Conservation (phyloP, 2,888 invertebrate genomes). For the Ennomos quercinarius region DNA sequence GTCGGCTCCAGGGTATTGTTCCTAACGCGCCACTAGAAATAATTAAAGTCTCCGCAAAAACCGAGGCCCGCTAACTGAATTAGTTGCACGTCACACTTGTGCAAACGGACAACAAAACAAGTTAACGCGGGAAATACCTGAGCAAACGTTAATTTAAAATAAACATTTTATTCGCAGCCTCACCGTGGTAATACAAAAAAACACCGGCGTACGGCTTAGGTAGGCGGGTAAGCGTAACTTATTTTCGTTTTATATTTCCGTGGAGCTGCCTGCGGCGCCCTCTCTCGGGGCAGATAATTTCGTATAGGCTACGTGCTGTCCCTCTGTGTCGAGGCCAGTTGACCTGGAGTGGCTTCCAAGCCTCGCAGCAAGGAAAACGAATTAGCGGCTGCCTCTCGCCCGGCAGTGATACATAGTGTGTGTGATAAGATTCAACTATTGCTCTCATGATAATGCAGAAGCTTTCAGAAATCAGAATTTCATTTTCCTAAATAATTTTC, state of each 20-base stretch:
- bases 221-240: conserved; percentile 63
- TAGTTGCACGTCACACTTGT: conserved; percentile 31
- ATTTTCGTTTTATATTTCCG: conserved; percentile 79
- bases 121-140: conserved; percentile 48
- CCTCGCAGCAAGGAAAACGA: conserved; percentile 52
- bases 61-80: conserved; percentile 35
- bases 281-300: conserved; percentile 76
- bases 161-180: conserved; percentile 65
- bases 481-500: conserved; percentile 53
- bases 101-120: conserved; percentile 43
- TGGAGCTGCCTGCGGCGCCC: conserved; percentile 62
- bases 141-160: conserved; percentile 60
- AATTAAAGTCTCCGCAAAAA: conserved; percentile 30
- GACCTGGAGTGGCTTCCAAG: conserved; percentile 60
- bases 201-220: conserved; percentile 61
- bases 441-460: too few relatives aligned
- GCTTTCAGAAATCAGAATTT: conserved; percentile 33
- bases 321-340: conserved; percentile 61
- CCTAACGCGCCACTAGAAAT: conserved; percentile 31
- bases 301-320: conserved; percentile 73
- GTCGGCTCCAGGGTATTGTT: conserved; percentile 25
- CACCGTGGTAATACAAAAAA: conserved; percentile 66
- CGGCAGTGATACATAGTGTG: conserved; percentile 7
- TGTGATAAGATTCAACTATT: too few relatives aligned
- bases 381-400: conserved; percentile 22